These are phyloP conservation scores for Rhingia campestris DNA, from an alignment of 2,888 invertebrate genomes.

Conservation along the genomic window DNA sequence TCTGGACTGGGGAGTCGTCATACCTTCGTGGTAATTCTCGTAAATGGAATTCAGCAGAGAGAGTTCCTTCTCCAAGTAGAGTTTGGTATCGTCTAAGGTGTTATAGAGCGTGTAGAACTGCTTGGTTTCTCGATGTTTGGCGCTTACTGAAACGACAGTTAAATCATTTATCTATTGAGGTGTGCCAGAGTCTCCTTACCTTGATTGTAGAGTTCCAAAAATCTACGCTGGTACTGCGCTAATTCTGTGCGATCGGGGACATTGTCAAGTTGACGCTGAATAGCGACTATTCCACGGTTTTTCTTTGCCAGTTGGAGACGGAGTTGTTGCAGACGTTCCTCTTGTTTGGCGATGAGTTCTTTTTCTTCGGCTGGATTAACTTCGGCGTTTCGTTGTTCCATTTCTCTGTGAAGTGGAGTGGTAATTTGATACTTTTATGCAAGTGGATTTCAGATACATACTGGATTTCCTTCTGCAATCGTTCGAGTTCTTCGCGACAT, in stretches of 20 bases:
- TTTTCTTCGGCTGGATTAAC: slow-evolving; percentile 83
- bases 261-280: slow-evolving; percentile 94
- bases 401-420: slow-evolving; percentile 79
- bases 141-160: slow-evolving; percentile 87
- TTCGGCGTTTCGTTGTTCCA: slow-evolving; percentile 83
- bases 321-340: slow-evolving; percentile 85
- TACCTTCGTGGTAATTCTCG: slow-evolving; percentile 94
- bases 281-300: slow-evolving; percentile 90
- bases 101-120: slow-evolving; percentile 98
- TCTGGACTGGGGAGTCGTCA: slow-evolving; percentile 90
- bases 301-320: slow-evolving; percentile 89
- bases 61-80: slow-evolving; percentile 95
- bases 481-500: slow-evolving; percentile 87
- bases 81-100: slow-evolving; percentile 95
- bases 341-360: slow-evolving; percentile 86
- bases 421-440: too few relatives aligned
- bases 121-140: slow-evolving; percentile 98
- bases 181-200: slow-evolving; percentile 83
- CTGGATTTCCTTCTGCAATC: slow-evolving; percentile 82
- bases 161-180: background rate
- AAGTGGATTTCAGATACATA: slow-evolving; percentile 65
- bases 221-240: slow-evolving; percentile 96
- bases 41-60: slow-evolving; percentile 93
- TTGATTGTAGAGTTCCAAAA: slow-evolving; percentile 97
- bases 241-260: slow-evolving; percentile 96